Conservation (phyloP, 37 sponge, comb jelly and placozoan species). For the Oscarella lobularis region DNA sequence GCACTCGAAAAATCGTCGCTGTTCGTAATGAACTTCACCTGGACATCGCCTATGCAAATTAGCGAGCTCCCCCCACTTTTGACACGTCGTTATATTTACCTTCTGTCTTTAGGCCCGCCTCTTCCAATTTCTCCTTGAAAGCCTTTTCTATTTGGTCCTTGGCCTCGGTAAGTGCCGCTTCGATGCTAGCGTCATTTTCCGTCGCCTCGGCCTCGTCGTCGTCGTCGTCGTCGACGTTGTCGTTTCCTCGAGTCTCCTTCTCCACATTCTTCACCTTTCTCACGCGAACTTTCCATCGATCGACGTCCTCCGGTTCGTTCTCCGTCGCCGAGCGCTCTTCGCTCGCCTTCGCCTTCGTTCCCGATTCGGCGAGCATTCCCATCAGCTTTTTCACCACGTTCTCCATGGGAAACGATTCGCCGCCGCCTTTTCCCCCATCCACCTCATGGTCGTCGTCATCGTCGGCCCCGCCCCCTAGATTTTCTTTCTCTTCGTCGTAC, state of each 20-base stretch:
- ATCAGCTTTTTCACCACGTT: neutral
- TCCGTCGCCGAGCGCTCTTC: neutral
- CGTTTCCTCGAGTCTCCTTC: too few relatives aligned
- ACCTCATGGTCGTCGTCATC: neutral
- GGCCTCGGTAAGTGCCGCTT: neutral
- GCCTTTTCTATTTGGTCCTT: neutral
- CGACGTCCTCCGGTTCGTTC: neutral
- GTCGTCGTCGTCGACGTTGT: too few relatives aligned
- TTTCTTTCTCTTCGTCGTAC: too few relatives aligned
- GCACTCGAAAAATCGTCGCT: neutral
- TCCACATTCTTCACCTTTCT: neutral
- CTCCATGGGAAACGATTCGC: neutral
- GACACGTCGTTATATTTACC: neutral
- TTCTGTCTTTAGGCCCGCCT: neutral
- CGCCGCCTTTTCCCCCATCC: neutral
- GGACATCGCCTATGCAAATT: neutral
- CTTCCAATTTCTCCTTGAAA: neutral
- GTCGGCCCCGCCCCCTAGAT: neutral
- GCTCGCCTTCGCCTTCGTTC: neutral
- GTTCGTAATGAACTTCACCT: neutral
- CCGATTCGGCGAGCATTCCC: neutral
- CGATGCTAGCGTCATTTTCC: neutral
- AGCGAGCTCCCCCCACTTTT: neutral
- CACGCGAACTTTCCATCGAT: neutral
- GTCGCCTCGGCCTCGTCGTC: neutral